Evolutionary conservation across 2,888 invertebrate genomes (phyloP).

Genomic region (Acrocyrtus sp.): DNA sequence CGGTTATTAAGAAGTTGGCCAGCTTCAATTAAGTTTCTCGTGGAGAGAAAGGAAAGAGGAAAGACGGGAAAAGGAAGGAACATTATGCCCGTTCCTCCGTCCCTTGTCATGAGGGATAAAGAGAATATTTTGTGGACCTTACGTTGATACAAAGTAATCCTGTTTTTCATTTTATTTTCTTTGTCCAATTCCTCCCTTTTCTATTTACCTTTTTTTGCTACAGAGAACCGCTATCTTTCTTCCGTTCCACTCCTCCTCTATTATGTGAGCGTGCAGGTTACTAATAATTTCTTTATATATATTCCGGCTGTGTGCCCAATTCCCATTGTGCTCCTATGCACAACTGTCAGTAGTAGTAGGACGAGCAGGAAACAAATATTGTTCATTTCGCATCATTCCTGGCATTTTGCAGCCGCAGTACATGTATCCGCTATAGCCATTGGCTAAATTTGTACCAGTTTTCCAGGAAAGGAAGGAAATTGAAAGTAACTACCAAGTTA

Average conservation of each 20-base stretch:
- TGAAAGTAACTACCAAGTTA: no score
- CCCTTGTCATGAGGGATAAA: neutral
- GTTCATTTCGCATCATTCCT: neutral
- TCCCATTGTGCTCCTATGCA: no score
- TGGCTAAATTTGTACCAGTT: no score
- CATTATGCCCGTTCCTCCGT: conserved; percentile 1
- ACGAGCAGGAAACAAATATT: neutral
- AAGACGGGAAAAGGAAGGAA: neutral
- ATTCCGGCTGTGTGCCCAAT: no score
- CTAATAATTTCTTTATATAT: no score
- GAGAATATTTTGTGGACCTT: neutral
- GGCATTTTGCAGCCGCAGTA: neutral
- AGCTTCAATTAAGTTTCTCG: conserved; percentile 20
- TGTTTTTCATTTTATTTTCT: conserved; percentile 37
- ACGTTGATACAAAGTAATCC: conserved; percentile 20
- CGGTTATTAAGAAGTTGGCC: conserved; percentile 14
- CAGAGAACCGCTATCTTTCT: conserved; percentile 20
- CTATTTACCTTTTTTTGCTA: conserved; percentile 25
- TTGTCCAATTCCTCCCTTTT: conserved; percentile 32
- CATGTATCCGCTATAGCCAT: neutral
- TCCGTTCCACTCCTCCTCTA: neutral
- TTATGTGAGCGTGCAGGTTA: neutral
- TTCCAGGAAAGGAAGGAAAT: neutral
- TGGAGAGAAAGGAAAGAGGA: neutral
- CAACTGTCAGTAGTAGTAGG: no score